A percentile compares a stretch with the other conserved stretches of the same genome.
phyloP scores from a whole-genome alignment of 1,140 invertebrate genomes.

The Drosophila tsacasi region DNA sequence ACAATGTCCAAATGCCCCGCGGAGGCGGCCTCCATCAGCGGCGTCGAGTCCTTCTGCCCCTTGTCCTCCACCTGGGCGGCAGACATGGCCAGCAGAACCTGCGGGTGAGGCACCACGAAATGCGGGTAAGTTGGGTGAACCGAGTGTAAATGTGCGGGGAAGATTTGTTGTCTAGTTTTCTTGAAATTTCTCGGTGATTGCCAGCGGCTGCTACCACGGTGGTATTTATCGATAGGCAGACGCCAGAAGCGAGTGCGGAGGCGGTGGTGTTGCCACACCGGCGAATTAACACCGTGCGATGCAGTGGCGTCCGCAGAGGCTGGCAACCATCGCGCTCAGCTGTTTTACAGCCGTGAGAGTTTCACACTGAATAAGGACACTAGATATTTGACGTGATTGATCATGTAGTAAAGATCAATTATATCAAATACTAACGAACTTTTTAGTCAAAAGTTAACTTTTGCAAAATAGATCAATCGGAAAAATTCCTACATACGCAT shows the following conservation, averaged over 20 bases:
- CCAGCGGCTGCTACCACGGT: background rate
- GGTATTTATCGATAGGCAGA: slow-evolving; percentile 35
- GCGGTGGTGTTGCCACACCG: slow-evolving; percentile 22
- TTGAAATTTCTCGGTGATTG: background rate
- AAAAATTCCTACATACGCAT: too few species aligned
- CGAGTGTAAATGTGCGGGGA: too few species aligned
- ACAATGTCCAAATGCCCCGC: slow-evolving; percentile 98
- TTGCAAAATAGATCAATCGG: too few species aligned
- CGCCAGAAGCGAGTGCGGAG: background rate
- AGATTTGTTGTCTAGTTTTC: background rate
- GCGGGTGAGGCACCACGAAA: slow-evolving; percentile 3
- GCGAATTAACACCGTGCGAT: background rate
- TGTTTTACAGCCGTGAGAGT: slow-evolving; percentile 2
- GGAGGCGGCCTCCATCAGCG: slow-evolving; percentile 98
- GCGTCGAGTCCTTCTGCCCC: slow-evolving; percentile 96
- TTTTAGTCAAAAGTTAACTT: too few species aligned
- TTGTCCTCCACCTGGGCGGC: slow-evolving; percentile 98
- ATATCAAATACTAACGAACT: background rate
- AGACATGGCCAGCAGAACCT: slow-evolving; percentile 98
- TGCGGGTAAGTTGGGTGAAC: background rate
- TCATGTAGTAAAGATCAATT: background rate
- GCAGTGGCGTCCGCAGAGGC: background rate
- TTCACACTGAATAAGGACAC: background rate
- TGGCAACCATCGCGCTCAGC: slow-evolving; percentile 3
- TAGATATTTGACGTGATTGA: background rate